Conservation (phyloP, 35 echinoderm and acorn worm species). For the Heliocidaris tuberculata region DNA sequence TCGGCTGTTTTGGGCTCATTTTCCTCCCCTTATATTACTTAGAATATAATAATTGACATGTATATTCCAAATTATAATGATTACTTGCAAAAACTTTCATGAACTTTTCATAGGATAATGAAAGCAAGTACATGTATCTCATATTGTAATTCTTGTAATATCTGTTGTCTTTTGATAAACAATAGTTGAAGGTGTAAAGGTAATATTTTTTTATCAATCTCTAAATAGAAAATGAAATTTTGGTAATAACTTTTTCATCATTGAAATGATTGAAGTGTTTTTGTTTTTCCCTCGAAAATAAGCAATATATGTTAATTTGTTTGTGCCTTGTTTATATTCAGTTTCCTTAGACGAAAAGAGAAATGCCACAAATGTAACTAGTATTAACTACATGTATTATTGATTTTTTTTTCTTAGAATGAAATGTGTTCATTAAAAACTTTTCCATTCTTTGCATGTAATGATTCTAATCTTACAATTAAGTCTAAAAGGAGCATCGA, state of each 20-base stretch:
- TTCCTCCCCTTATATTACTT: too few relatives aligned
- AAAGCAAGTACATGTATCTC: too few relatives aligned
- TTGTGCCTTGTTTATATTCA: not conserved
- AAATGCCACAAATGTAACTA: not conserved
- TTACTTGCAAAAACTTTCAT: not conserved
- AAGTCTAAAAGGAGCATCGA: not conserved
- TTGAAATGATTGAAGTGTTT: not conserved
- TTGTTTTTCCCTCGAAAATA: not conserved
- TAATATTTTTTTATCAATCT: too few relatives aligned
- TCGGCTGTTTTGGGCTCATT: too few relatives aligned
- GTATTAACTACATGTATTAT: not conserved
- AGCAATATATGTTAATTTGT: constrained; percentile 20
- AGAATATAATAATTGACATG: not conserved
- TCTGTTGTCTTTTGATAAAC: not conserved
- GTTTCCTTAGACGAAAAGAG: not conserved
- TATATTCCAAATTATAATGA: not conserved
- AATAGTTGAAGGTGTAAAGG: not conserved
- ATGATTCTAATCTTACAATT: not conserved
- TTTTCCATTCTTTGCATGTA: not conserved
- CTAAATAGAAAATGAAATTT: not conserved
- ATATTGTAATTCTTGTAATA: not conserved
- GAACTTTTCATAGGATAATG: not conserved
- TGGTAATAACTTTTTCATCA: not conserved
- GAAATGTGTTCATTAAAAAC: not conserved
- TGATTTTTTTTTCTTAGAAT: not conserved